phyloP scores from a whole-genome alignment of 2,113 vertebrate species.

The Rattus norvegicus region DNA sequence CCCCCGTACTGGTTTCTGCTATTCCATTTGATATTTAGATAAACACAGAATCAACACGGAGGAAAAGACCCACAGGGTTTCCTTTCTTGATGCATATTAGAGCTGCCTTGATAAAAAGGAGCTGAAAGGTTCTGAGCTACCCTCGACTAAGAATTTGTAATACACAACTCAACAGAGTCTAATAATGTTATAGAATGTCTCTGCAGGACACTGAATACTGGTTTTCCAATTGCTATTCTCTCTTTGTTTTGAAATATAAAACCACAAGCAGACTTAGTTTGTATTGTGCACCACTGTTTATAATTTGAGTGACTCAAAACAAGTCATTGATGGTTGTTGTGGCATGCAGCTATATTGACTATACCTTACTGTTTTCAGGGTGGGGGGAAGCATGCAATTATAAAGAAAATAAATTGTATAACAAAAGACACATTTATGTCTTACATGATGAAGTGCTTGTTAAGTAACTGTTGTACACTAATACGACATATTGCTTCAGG shows the following conservation, averaged over 20 bases:
- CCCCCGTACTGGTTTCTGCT: neutral
- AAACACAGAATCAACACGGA: constrained; percentile 21
- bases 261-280: constrained; percentile 13
- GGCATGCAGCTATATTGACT: constrained; percentile 40
- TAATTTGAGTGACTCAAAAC: constrained; percentile 44
- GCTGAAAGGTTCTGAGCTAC: neutral
- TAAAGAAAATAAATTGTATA: neutral
- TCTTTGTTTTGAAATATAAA: constrained; percentile 28
- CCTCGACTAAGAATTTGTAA: constrained; percentile 25
- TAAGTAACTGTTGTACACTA: neutral
- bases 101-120: constrained; percentile 48
- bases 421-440: constrained; percentile 29
- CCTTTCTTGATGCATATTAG: constrained; percentile 50
- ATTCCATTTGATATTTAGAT: constrained; percentile 34
- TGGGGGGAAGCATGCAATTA: neutral
- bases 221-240: neutral
- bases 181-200: neutral
- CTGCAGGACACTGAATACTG: neutral
- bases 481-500: neutral
- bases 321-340: constrained; percentile 43
- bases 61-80: neutral
- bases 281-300: constrained; percentile 16
- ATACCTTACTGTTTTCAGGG: constrained; percentile 27
- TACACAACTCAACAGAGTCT: neutral
- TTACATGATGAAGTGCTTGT: neutral